Conservation (phyloP, 2,797 vertebrate genomes). For the Columba guinea region DNA sequence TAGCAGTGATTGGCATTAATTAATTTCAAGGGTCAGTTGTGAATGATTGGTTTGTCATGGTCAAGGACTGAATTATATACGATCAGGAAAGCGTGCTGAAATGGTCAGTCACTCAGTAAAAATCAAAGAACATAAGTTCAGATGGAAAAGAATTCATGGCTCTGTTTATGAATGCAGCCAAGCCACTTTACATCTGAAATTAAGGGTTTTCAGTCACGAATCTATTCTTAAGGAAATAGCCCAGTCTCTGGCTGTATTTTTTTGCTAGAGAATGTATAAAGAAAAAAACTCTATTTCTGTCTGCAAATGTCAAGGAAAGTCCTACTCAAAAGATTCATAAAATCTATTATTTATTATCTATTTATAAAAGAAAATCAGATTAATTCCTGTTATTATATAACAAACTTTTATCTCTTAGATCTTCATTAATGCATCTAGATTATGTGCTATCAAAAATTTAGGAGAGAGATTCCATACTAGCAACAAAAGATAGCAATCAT, state of each 20-base stretch:
- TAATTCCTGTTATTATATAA: not conserved
- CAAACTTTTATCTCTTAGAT: not conserved
- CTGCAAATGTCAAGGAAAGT: not conserved
- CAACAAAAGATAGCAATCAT: not conserved
- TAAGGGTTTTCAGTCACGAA: slow-evolving; percentile 7
- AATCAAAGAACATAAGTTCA: slow-evolving; percentile 70
- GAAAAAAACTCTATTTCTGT: not conserved
- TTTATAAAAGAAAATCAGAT: not conserved
- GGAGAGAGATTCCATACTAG: not conserved
- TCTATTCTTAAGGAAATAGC: not conserved
- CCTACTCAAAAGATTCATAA: not conserved
- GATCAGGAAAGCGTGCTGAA: slow-evolving; percentile 69
- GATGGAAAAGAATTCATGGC: slow-evolving; percentile 50
- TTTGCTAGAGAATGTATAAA: not conserved
- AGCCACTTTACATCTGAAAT: slow-evolving; percentile 57
- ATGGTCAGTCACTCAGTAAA: slow-evolving; percentile 73
- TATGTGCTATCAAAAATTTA: not conserved
- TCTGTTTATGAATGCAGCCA: slow-evolving; percentile 42
- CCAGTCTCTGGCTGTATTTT: not conserved
- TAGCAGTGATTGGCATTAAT: slow-evolving; percentile 72
- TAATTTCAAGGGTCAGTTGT: slow-evolving; percentile 77
- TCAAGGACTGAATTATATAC: slow-evolving; percentile 69
- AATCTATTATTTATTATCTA: not conserved
- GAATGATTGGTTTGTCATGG: slow-evolving; percentile 74
- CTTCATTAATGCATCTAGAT: not conserved